Evolutionary conservation across 2,797 vertebrate genomes (phyloP), one percentile per base, ranked within the genome.

Genomic region (Macrochelys suwanniensis): DNA sequence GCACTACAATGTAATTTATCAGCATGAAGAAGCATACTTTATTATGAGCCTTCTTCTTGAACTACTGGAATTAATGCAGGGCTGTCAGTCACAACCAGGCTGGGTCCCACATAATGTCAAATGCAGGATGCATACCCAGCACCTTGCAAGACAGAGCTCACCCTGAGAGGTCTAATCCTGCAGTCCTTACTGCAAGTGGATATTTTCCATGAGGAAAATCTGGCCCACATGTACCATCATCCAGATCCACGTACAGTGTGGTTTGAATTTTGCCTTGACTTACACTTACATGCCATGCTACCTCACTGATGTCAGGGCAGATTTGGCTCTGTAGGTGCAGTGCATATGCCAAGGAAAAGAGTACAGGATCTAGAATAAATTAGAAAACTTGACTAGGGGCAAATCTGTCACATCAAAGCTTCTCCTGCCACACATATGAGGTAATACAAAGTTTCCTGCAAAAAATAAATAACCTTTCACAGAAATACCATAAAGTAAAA

Each of bases 261-360:
- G 0, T 6, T 0, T 0, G 49, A n/a, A 54, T 45, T 21, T 54
- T 65, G 87, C 51, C 84, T 0, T 0, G 61, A 65, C 53, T 71
- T 49, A 13, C 13, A 2, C 0, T 0, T 42, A 42, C 37, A 42
- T 42, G 37, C 1, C 49, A 37, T 10, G 37, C 5, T 11, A 4
- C 42, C n/a, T 82, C 28, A 1, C 47, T 0, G 0, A 45, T 81
- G 79, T 85, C 50, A 12, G 51, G 85, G 74, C 59, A 91, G 51
- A 82, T 17, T n/a, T 92, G 82, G 21, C 61, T 25, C 90, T 19
- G 45, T 90, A 83, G 71, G 94, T 90, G 76, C 89, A 47, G 45
- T 0, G 2, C 82, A 56, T 21, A 23, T 68, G 45, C 80, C 1
- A 23, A 85, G 54, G 16, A 42, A 82, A 42, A 33, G 16, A 17